A percentile compares a stretch with the other conserved stretches of the same genome.
Conservation (phyloP, 2,888 invertebrate genomes). For the Hemithea aestivaria region DNA sequence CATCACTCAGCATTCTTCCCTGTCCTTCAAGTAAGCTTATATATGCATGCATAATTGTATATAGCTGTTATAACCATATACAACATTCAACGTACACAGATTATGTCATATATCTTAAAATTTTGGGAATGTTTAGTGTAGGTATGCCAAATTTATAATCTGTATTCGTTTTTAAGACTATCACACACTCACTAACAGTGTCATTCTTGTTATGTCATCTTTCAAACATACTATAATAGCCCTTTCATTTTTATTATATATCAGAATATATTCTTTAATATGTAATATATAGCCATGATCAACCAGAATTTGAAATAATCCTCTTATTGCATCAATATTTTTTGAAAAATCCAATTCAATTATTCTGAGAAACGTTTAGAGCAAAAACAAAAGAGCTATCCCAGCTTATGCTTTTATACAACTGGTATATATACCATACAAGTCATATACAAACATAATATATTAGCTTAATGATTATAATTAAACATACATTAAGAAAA, state of each 20-base stretch:
- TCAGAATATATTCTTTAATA: no score
- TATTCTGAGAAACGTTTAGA: no score
- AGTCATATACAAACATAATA: slow-evolving; percentile 40
- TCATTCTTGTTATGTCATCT: slow-evolving; percentile 59
- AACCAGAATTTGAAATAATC: no score
- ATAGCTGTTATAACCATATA: slow-evolving; percentile 38
- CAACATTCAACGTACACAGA: slow-evolving; percentile 42
- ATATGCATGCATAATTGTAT: slow-evolving; percentile 58
- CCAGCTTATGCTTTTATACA: slow-evolving; percentile 11
- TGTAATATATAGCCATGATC: no score
- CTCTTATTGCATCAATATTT: not conserved
- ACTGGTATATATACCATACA: slow-evolving; percentile 11
- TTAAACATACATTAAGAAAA: slow-evolving; percentile 53
- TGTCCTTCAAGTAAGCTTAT: slow-evolving; percentile 68
- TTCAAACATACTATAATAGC: slow-evolving; percentile 21
- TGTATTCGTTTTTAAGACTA: slow-evolving; percentile 45
- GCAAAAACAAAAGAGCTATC: slow-evolving; percentile 23
- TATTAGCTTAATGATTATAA: slow-evolving; percentile 51
- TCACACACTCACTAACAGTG: slow-evolving; percentile 67
- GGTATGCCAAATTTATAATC: no score
- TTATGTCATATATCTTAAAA: not conserved
- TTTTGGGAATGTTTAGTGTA: no score
- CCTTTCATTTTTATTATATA: slow-evolving; percentile 11
- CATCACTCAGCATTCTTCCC: slow-evolving; percentile 61
- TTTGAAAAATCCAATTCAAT: no score